phyloP scores from a whole-genome alignment of 2,888 invertebrate species.

The Cantharis rustica region DNA sequence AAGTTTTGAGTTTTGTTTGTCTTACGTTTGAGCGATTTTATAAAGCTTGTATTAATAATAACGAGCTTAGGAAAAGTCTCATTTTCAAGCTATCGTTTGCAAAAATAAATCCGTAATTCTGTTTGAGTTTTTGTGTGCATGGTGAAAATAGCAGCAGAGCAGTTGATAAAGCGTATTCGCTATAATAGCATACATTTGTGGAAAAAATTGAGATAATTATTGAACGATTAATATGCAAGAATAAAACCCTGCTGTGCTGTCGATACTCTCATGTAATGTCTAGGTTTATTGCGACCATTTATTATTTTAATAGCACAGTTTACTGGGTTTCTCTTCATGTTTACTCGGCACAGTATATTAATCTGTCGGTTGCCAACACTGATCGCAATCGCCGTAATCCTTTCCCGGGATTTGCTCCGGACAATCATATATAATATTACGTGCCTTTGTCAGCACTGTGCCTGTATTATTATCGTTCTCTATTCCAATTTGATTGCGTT shows the following conservation, averaged over 20 bases:
- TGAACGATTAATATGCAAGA: slow-evolving; percentile 52
- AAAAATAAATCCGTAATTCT: not conserved
- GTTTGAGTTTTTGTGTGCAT: not conserved
- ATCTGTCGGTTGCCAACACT: slow-evolving; percentile 39
- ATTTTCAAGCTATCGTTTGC: not conserved
- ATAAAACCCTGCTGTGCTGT: slow-evolving; percentile 49
- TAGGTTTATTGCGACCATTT: slow-evolving; percentile 53
- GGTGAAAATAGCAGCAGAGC: not conserved
- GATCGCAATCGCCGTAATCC: slow-evolving; percentile 41
- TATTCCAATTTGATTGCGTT: slow-evolving; percentile 43
- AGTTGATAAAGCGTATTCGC: not conserved
- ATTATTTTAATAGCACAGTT: slow-evolving; percentile 54
- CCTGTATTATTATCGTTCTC: slow-evolving; percentile 41
- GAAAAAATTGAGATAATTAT: slow-evolving; percentile 49
- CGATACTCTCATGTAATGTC: slow-evolving; percentile 52
- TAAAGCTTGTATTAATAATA: slow-evolving; percentile 32
- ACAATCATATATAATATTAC: slow-evolving; percentile 44
- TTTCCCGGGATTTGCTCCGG: slow-evolving; percentile 47
- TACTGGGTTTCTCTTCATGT: slow-evolving; percentile 48
- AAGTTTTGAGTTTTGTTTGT: slow-evolving; percentile 35
- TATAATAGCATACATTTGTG: not conserved
- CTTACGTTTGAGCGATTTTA: slow-evolving; percentile 34
- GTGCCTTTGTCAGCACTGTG: slow-evolving; percentile 41
- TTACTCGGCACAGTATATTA: slow-evolving; percentile 44
- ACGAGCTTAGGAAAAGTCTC: slow-evolving; percentile 30